Conservation (phyloP, 2,113 vertebrate species). For the Montifringilla adamsi region DNA sequence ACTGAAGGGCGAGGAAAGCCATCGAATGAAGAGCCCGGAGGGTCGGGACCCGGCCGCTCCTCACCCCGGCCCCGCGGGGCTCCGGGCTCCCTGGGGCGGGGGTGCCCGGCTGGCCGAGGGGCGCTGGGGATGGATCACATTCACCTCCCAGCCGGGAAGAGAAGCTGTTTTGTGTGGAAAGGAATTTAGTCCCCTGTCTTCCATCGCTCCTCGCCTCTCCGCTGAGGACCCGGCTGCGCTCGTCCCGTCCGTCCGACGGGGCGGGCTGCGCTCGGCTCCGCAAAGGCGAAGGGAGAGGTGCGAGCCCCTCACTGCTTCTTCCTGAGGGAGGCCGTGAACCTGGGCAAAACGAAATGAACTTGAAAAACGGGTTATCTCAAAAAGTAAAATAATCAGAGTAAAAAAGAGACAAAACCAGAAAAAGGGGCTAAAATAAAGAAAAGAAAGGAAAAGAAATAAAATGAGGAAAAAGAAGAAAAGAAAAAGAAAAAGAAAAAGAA, state of each 20-base stretch:
- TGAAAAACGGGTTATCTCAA: not conserved
- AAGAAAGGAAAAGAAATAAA: no score
- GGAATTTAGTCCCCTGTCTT: rapidly evolving
- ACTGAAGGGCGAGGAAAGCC: rapidly evolving
- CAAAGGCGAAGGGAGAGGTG: not conserved
- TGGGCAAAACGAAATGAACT: not conserved
- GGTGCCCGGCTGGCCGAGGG: no score
- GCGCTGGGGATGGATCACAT: not conserved
- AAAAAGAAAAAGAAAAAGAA: no score
- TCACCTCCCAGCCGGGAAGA: not conserved
- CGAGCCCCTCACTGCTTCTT: rapidly evolving
- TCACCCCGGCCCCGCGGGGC: not conserved
- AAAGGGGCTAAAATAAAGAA: not conserved
- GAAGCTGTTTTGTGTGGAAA: not conserved
- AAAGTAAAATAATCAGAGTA: not conserved
- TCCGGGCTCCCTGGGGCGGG: no score
- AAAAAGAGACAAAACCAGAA: not conserved
- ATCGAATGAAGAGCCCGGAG: rapidly evolving
- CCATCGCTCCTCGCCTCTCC: not conserved
- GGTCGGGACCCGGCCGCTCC: rapidly evolving
- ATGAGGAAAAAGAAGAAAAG: no score
- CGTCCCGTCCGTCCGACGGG: not conserved
- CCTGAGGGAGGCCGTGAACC: not conserved
- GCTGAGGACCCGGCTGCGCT: rapidly evolving
- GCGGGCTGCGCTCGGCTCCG: not conserved